Evolutionary conservation across 64 coral and sea anemone genomes (phyloP), one percentile per base, ranked within the genome.

Genomic region (Acropora tenuis): DNA sequence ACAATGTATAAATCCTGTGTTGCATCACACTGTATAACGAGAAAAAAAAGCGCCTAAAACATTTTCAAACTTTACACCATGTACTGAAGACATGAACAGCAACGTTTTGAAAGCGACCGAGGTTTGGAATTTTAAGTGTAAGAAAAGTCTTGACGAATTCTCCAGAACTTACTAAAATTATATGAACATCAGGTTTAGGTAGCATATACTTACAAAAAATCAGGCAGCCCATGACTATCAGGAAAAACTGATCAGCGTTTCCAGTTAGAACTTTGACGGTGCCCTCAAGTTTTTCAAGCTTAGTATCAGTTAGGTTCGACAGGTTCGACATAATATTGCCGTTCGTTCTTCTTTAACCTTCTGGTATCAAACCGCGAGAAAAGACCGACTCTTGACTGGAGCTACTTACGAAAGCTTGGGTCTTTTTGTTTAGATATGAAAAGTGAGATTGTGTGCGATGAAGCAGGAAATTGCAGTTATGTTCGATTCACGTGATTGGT

Each of bases 151-250:
- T 13, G 41, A 10, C 41, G 73, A 46, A 43, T 12, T 41, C 5
- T 2, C 47, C 8, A 77, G 3, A 77, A 12, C 42, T 48, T 47
- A 63, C 10, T 63, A 13, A 63, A 13, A 63, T 15, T 7, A 63
- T 13, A 63, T 20, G 68, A 20, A 2, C 3, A 71, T 3, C 0
- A 20, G 40, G 3, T 4, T 4, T 66, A 4, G 15, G 2, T 8
- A 66, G 9, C 9, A 11, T 66, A 66, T 91, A 91, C 89, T 91
- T 80, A 91, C 89, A 91, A 91, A 91, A 91, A 17, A 91, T 81
- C 11, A 83, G 45, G 49, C 80, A 66, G 43, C 90, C 90, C 90
- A 91, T 91, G 30, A 91, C 1, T n/a, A 91, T 16, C 30, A 91
- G n/a, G 59, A 91, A 91, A 16, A 91, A 58, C 49, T 90, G 89